Evolutionary conservation across 2,888 invertebrate species (phyloP), one percentile per base, ranked within the genome.

Genomic region (Lasioglossum morio): DNA sequence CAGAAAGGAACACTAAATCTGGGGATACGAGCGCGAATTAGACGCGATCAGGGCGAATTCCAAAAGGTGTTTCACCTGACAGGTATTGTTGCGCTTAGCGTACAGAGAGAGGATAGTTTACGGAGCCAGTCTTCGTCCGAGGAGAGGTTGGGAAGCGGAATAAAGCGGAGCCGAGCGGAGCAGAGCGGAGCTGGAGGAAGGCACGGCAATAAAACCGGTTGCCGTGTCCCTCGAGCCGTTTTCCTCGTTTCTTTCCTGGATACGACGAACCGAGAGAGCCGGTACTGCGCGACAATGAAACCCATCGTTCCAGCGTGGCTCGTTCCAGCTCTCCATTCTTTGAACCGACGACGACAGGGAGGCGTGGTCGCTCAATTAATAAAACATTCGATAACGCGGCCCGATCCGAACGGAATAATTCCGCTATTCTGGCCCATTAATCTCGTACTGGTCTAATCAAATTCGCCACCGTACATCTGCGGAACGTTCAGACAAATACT

Each of bases 181-280:
- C 53, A 23, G 53, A 53, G 53, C 53, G 53, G 23, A 23, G 53
- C 53, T 63, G n/a, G 46, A 40, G 76, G 63, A 81, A 81, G 77
- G 46, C 74, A 72, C 19, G 53, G 74, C 74, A 73, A 87, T 78
- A 73, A 85, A 88, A 88, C 85, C 87, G 87, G 87, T 88, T 87
- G 77, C 23, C 74, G 79, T 70, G 57, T 78, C 53, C 84, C 74
- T 76, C 73, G 14, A 81, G 69, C 70, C 63, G 74, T 76, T 87
- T 86, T 86, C 86, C 86, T 80, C 72, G 77, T 81, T 81, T 84
- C 69, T 84, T 81, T 86, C 79, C 77, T 69, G 69, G 74, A 37
- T 79, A 53, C 80, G 27, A 46, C 43, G 46, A 81, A 79, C 77
- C 74, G 40, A 78, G 73, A 73, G 72, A 27, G 12, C 37, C 69